Evolutionary conservation across 1,140 invertebrate genomes (phyloP).

Genomic region (Caenorhabditis briggsae): DNA sequence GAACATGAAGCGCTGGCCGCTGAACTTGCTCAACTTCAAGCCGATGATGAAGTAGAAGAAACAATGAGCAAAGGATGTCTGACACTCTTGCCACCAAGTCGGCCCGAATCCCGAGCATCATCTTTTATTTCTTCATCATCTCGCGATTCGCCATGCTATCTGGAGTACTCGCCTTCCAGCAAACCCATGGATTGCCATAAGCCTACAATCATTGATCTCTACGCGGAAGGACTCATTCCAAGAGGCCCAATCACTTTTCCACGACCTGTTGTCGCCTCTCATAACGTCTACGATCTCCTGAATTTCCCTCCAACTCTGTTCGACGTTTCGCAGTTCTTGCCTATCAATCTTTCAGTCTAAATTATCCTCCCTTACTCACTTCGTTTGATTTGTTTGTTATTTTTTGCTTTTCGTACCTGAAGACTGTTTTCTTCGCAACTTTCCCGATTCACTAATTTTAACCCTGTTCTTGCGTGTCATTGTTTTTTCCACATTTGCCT

Average conservation of each 20-base stretch:
- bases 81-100: not conserved
- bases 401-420: not conserved
- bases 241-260: slow-evolving; percentile 39
- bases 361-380: slow-evolving; percentile 5
- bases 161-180: slow-evolving; percentile 44
- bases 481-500: slow-evolving; percentile 23
- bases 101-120: slow-evolving; percentile 39
- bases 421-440: not conserved
- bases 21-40: slow-evolving; percentile 41
- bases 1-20: slow-evolving; percentile 21
- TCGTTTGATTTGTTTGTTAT: not conserved
- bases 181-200: slow-evolving; percentile 40
- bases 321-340: slow-evolving; percentile 46
- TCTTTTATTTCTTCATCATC: slow-evolving; percentile 22
- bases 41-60: slow-evolving; percentile 33
- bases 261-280: slow-evolving; percentile 14
- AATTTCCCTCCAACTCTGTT: slow-evolving; percentile 21
- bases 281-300: slow-evolving; percentile 37
- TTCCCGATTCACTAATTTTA: slow-evolving; percentile 30
- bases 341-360: slow-evolving; percentile 33
- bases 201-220: slow-evolving; percentile 37
- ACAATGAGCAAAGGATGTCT: slow-evolving; percentile 9
- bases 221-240: slow-evolving; percentile 38
- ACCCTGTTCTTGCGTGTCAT: slow-evolving; percentile 26
- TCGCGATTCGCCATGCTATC: slow-evolving; percentile 25